Conservation (phyloP, 2,113 vertebrate species). For the Nycticorax nycticorax region DNA sequence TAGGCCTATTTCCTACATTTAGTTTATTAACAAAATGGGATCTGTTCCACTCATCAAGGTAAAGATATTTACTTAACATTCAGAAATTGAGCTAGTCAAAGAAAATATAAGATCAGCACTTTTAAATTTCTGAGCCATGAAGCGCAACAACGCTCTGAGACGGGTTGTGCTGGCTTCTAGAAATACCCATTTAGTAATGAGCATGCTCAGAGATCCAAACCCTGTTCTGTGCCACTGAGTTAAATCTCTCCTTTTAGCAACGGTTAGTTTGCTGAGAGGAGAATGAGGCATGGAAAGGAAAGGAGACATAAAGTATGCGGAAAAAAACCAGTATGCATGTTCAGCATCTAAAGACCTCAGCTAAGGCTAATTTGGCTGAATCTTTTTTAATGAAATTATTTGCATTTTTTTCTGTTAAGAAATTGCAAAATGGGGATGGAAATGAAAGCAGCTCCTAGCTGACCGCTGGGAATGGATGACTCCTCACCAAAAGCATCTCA, state of each 20-base stretch:
- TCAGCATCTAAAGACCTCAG: neutral
- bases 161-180: neutral
- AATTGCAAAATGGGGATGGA: neutral
- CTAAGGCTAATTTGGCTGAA: neutral
- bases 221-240: neutral
- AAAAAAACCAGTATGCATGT: neutral
- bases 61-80: neutral
- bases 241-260: neutral
- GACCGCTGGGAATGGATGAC: neutral
- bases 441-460: neutral
- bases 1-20: neutral
- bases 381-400: neutral
- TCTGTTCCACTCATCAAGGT: neutral
- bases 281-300: neutral
- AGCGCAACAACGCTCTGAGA: neutral
- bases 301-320: neutral
- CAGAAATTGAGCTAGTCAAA: neutral
- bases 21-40: neutral
- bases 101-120: neutral
- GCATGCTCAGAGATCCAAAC: neutral
- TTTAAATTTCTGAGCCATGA: neutral
- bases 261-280: neutral
- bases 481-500: neutral
- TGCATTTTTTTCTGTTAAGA: neutral
- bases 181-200: neutral